Evolutionary conservation across 2,888 invertebrate species (phyloP), one percentile per base, ranked within the genome.

Genomic region (Drosophila bunnanda): DNA sequence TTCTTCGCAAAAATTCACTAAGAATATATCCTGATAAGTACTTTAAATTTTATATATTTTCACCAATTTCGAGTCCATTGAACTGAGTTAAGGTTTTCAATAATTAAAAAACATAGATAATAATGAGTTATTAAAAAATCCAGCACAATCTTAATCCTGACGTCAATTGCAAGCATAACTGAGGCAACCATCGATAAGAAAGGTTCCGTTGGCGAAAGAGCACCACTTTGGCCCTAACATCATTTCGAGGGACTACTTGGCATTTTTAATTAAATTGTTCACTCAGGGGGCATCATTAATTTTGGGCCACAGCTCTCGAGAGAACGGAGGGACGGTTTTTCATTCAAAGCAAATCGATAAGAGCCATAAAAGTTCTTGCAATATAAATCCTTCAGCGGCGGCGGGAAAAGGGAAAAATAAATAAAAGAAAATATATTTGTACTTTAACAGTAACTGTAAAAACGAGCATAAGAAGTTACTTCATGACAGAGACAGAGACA

Each of bases 291-390:
- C 38, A 64, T 62, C 44, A 64, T 57, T 55, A 75, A 44, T 59
- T 58, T 72, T 73, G 25, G 54, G 48, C 7, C 48, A 50, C 10
- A 34, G 17, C 50, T 32, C 41, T 55, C 28, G 34, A 44, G 56
- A 55, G 48, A 56, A 39, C 13, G 20, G n/a, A 17, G 50, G 50
- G 20, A 46, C 44, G 43, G 28, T 28, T 41, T 54, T 59, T 53
- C 53, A 41, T 30, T 20, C 15, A 32, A 34, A 38, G 15, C 17
- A 34, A 39, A 82, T 88, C 82, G 85, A 82, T 84, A 82, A 58
- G 61, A 75, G 72, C 75, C 79, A 76, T 77, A 72, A 79, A 82
- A 83, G 61, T 77, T 82, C 73, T 65, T 74, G 79, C 71, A 82
- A 76, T 78, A 68, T 62, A 84, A 74, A 66, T 75, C 72, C 73